phyloP scores from a whole-genome alignment of 2,113 vertebrate species.

The Orycteropus afer region DNA sequence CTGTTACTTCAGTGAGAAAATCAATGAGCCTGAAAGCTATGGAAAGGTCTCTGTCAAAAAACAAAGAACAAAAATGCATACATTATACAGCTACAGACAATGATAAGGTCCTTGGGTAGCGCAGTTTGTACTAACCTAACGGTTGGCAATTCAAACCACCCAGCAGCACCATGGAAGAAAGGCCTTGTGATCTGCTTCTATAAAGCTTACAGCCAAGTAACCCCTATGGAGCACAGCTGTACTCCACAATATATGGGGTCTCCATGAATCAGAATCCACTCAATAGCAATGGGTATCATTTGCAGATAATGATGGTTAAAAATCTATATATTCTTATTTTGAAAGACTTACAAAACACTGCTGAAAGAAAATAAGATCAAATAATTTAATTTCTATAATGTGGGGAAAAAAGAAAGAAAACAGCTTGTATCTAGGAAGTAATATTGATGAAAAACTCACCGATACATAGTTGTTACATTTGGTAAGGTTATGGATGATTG shows the following conservation, averaged over 20 bases:
- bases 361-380: conserved; percentile 4
- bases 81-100: neutral
- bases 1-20: neutral
- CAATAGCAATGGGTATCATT: neutral
- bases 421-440: neutral
- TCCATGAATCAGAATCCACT: neutral
- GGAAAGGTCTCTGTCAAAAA: neutral
- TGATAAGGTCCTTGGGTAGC: neutral
- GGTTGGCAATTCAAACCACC: neutral
- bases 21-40: neutral
- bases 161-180: neutral
- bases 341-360: neutral
- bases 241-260: neutral
- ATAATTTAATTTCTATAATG: neutral
- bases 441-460: neutral
- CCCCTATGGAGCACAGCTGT: neutral
- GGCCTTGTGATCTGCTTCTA: neutral
- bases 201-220: neutral
- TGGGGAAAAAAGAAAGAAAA: neutral
- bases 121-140: neutral
- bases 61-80: neutral
- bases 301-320: neutral
- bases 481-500: neutral
- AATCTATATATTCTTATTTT: neutral
- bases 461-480: neutral